These are phyloP conservation scores for Homarus americanus DNA, from an alignment of 1,140 invertebrate species.

Conservation along the genomic window DNA sequence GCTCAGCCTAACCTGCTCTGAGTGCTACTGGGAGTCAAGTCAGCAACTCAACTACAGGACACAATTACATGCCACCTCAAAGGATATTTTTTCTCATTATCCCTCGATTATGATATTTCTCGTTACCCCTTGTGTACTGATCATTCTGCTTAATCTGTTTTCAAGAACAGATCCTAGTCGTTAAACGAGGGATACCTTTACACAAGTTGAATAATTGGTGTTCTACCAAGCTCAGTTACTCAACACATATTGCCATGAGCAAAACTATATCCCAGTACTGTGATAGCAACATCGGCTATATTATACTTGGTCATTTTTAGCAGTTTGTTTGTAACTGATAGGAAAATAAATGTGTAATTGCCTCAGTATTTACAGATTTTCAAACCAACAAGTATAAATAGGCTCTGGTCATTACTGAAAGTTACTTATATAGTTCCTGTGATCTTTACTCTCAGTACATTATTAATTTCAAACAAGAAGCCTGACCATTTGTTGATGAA, in stretches of 20 bases:
- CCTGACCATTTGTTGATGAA: too few relatives aligned
- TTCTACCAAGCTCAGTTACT: neutral
- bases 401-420: neutral
- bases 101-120: too few relatives aligned
- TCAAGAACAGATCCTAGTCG: too few relatives aligned
- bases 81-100: too few relatives aligned
- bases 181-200: too few relatives aligned
- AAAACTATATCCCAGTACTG: neutral
- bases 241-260: neutral
- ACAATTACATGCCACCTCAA: too few relatives aligned
- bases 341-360: too few relatives aligned
- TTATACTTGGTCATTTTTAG: neutral
- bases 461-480: neutral
- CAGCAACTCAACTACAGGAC: too few relatives aligned
- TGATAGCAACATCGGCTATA: neutral
- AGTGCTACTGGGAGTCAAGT: too few relatives aligned
- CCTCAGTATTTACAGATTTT: neutral
- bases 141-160: too few relatives aligned
- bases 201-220: neutral
- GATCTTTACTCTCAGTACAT: neutral
- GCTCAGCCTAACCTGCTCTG: too few relatives aligned
- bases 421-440: neutral
- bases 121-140: too few relatives aligned
- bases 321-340: neutral
- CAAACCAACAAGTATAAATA: neutral